phyloP scores from a whole-genome alignment of 2,888 invertebrate genomes.

The Drosophila paramelanica region DNA sequence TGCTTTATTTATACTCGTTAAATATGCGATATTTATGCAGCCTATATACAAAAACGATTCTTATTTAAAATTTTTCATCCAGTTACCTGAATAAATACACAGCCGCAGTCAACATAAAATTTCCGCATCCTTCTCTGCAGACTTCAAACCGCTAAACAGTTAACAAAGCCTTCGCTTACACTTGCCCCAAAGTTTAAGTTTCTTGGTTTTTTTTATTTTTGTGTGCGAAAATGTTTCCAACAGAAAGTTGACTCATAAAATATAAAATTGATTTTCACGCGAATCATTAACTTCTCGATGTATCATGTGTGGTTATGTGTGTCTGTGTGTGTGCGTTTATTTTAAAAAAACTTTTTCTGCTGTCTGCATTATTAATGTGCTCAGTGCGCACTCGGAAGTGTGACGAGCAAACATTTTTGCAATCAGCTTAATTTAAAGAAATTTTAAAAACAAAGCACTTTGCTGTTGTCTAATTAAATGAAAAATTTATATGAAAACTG shows the following conservation, averaged over 20 bases:
- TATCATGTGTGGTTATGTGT: conserved; percentile 9
- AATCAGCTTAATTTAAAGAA: conserved; percentile 12
- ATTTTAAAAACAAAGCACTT: conserved; percentile 1
- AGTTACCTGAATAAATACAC: neutral
- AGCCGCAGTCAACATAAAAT: conserved; percentile 8
- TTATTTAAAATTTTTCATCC: neutral
- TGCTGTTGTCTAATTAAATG: conserved; percentile 13
- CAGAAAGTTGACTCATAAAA: conserved; percentile 56
- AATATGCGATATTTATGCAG: too few species aligned
- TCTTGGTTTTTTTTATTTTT: conserved; percentile 25
- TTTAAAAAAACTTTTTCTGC: neutral
- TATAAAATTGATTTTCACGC: conserved; percentile 71
- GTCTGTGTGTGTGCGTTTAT: too few species aligned
- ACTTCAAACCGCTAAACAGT: conserved; percentile 30
- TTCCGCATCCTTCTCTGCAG: neutral
- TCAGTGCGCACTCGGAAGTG: neutral
- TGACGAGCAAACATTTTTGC: conserved; percentile 1
- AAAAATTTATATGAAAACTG: neutral
- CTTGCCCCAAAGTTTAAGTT: conserved; percentile 15
- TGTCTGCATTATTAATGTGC: conserved; percentile 30
- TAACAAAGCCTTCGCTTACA: conserved; percentile 47
- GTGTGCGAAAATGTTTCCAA: conserved; percentile 35
- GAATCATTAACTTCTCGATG: conserved; percentile 71
- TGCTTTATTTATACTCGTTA: too few species aligned
- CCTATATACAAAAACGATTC: too few species aligned